Base-by-base conservation (phyloP, 2,113 vertebrate species). In the Rhombomys opimus region DNA sequence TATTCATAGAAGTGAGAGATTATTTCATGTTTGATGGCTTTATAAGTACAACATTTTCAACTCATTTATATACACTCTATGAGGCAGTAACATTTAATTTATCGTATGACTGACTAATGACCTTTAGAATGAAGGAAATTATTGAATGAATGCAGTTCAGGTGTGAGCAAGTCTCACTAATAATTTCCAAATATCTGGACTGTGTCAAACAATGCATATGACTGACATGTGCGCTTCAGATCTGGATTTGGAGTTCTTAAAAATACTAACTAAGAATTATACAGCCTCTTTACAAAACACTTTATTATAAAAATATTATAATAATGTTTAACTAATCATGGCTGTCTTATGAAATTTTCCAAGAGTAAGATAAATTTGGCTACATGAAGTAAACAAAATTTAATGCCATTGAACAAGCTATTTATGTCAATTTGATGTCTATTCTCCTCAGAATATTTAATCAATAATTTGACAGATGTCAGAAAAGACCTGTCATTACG, bases 381-480 rank as follows among this genome's bases (percentile, higher is more conserved):
- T 50, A 81, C 8, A 78, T 0, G 22, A 22, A 91, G 61, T 95
- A 92, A 93, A 94, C 22, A 75, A 61, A 87, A 30, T 63, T 77
- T 75, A 68, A 67, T 75, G 72, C 76, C 20, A 54, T 30, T 80
- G 22, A 93, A 65, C 38, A 94, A 89, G 72, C 14, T 85, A 94
- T 94, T n/a, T 27, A 78, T 78, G 18, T 67, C 63, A 67, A 75
- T 93, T 87, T 87, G 14, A 84, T 91, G 20, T 84, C 65, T 80
- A 9, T 68, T 90, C 14, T 88, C 18, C 90, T 89, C 30, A 72
- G 57, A 27, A 92, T 80, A 91, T 89, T 92, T 95, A 91, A 92
- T 94, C 81, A 96, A 88, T 87, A 75, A 82, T 87, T 81, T 95
- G 77, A 94, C 17, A 82, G 22, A 92, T 41, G 18, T 96, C 23